Evolutionary conservation across 2,888 invertebrate genomes (phyloP), one percentile per base, ranked within the genome.

Genomic region (Orthosia gothica): DNA sequence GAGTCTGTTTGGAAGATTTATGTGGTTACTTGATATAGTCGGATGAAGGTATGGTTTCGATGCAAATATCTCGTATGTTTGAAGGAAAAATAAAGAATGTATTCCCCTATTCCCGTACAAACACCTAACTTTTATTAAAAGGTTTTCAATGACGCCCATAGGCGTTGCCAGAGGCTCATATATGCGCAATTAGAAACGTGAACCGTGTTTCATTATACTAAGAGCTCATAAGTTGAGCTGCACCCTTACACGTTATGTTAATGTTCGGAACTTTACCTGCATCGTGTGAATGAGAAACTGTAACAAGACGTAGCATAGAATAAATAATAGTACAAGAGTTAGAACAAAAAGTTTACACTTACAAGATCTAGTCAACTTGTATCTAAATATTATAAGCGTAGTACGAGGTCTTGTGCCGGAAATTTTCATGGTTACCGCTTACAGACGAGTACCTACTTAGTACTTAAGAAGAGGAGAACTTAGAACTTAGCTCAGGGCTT

Each of bases 181-280:
- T 59, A 78, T 23, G 47, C 64, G 57, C 79, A 83, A 81, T 83
- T 79, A 74, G 79, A 68, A 83, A 73, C 57, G 54, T 79, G 49
- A 58, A 79, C 54, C 80, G 55, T 64, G 81, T 81, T 81, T 81
- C 74, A 81, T 81, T 83, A 79, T 59, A 64, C 80, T 79, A 81
- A 83, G 50, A 83, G 83, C 84, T 79, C 80, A 79, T 67, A 81
- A 70, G 83, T 83, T 74, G 69, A 57, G 74, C 84, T 81, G 76
- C 84, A 73, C 76, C 84, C 54, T 70, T 62, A 5, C 71, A 69
- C 50, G 63, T 55, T 71, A 82, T 77, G 72, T 69, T 74, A 81
- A 81, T 84, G 59, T 71, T 64, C n/a, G 40, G 20, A 74, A 79
- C 67, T 83, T 83, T 73, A 61, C 76, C 70, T 50, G 76, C 70